Evolutionary conservation across 1,140 invertebrate genomes (phyloP).

Genomic region (Meloidogyne chitwoodi): DNA sequence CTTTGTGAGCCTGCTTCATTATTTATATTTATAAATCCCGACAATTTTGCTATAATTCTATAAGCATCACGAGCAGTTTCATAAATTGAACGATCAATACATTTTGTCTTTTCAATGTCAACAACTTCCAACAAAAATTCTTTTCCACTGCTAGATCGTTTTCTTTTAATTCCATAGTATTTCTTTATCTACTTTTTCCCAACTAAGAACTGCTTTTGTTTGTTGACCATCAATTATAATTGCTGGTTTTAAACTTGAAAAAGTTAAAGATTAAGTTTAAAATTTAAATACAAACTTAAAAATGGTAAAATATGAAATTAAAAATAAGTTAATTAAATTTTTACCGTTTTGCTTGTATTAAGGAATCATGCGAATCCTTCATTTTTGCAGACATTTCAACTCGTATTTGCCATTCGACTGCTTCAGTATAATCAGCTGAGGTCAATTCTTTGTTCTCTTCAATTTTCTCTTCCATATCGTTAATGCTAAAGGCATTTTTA

Average conservation of each 20-base stretch:
- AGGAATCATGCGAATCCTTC: no score
- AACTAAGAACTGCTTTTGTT: constrained; percentile 16
- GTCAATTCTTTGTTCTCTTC: no score
- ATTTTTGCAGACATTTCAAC: no score
- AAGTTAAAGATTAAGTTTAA: no score
- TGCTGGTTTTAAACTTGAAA: neutral
- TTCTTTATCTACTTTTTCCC: constrained; percentile 24
- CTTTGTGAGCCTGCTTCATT: constrained; percentile 21
- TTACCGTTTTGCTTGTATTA: no score
- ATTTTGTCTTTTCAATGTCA: constrained; percentile 29
- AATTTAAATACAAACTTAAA: no score
- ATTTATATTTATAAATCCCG: constrained; percentile 7
- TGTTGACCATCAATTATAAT: neutral
- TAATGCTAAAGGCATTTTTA: no score
- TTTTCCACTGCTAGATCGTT: neutral
- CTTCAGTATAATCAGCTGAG: no score
- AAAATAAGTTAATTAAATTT: no score
- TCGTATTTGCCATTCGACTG: no score
- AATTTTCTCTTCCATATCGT: no score
- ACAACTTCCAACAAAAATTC: constrained; percentile 36
- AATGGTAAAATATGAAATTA: no score
- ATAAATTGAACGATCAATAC: constrained; percentile 28
- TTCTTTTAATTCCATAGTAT: constrained; percentile 21
- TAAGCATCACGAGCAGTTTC: constrained; percentile 25
- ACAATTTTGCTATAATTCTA: constrained; percentile 30